phyloP scores from a whole-genome alignment of 2,113 vertebrate genomes.

The Myiozetetes cayanensis region DNA sequence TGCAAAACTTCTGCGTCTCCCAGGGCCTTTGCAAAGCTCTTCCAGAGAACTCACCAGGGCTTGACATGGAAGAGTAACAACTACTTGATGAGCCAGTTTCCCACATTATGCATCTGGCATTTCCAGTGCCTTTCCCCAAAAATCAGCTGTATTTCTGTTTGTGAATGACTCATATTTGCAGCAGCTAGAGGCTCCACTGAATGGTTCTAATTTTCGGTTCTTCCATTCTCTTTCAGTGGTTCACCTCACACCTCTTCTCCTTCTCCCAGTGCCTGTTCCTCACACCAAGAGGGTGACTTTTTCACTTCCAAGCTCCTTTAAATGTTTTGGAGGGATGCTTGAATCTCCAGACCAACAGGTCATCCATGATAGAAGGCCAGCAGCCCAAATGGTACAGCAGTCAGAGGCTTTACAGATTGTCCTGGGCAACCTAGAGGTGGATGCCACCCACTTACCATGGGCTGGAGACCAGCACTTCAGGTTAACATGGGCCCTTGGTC shows the following conservation, averaged over 20 bases:
- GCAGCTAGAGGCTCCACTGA: neutral
- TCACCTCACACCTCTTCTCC: neutral
- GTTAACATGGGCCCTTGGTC: neutral
- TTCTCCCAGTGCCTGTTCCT: neutral
- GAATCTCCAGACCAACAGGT: neutral
- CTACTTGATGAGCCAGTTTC: neutral
- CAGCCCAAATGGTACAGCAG: neutral
- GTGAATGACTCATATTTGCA: neutral
- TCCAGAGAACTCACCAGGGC: neutral
- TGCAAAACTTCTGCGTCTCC: neutral
- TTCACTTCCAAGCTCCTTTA: neutral
- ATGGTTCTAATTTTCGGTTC: neutral
- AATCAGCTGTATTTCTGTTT: neutral
- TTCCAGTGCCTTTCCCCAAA: neutral
- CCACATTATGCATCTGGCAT: neutral
- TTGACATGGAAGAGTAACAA: neutral
- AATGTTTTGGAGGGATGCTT: neutral
- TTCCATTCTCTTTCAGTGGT: neutral
- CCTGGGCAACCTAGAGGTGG: neutral
- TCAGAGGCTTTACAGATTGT: neutral
- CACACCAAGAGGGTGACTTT: neutral
- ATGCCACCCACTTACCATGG: neutral
- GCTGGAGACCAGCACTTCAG: neutral
- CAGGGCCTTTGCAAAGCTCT: neutral
- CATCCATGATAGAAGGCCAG: neutral